phyloP scores from a whole-genome alignment of 92 coral and sea anemone genomes.

The Plumapathes pennacea region DNA sequence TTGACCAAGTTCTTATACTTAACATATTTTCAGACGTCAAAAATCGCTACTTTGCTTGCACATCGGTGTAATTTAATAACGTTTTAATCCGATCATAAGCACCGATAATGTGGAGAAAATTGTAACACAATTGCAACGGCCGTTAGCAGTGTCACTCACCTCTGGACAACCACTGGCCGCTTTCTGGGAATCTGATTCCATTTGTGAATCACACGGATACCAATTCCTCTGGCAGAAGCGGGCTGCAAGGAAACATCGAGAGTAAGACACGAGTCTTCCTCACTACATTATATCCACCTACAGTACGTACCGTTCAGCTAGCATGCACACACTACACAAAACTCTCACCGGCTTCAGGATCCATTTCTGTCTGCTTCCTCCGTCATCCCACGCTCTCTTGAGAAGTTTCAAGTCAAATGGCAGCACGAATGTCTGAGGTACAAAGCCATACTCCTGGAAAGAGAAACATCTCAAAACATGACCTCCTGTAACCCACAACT shows the following conservation, averaged over 20 bases:
- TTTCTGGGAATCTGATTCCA: constrained; percentile 97
- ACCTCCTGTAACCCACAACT: too few relatives aligned
- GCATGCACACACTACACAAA: background rate
- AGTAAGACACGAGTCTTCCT: background rate
- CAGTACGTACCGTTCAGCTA: background rate
- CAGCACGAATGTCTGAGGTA: constrained; percentile 92
- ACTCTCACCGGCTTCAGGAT: constrained; percentile 89
- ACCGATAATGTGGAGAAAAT: too few relatives aligned
- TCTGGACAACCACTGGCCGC: constrained; percentile 92
- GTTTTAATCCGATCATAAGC: too few relatives aligned
- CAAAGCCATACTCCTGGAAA: constrained; percentile 90
- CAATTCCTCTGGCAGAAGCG: constrained; percentile 98
- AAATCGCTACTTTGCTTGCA: too few relatives aligned
- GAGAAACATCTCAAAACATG: too few relatives aligned
- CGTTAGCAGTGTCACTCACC: too few relatives aligned
- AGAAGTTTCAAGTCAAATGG: constrained; percentile 92
- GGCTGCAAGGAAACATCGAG: constrained; percentile 50
- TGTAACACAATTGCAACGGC: too few relatives aligned
- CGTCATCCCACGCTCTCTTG: constrained; percentile 98
- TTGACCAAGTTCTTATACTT: background rate
- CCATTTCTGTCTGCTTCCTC: constrained; percentile 94
- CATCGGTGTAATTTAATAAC: too few relatives aligned
- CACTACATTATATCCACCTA: background rate
- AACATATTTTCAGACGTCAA: too few relatives aligned
- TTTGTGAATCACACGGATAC: constrained; percentile 89